A percentile compares a stretch with the other conserved stretches of the same genome.
Conservation (phyloP, 2,888 invertebrate species). For the Eupithecia tripunctaria region DNA sequence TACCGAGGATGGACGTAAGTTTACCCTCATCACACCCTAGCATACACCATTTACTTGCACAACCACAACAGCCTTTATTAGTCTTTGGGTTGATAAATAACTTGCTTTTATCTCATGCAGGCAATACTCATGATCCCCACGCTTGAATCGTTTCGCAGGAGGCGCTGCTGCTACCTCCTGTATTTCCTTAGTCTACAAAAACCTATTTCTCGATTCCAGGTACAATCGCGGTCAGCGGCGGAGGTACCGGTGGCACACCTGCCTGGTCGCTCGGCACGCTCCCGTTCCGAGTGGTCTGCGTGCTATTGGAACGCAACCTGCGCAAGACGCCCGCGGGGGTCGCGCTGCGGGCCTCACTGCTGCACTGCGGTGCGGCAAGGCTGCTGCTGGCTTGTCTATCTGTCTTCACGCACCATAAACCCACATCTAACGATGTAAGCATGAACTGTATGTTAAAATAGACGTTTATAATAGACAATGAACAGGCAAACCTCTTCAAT, state of each 20-base stretch:
- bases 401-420: constrained; percentile 93
- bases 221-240: constrained; percentile 67
- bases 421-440: constrained; percentile 72
- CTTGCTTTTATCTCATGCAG: too few relatives aligned
- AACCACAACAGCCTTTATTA: too few relatives aligned
- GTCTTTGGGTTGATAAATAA: too few relatives aligned
- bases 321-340: constrained; percentile 87
- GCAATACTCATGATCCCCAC: too few relatives aligned
- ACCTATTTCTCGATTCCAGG: constrained; percentile 50
- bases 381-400: constrained; percentile 94
- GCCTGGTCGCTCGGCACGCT: constrained; percentile 82
- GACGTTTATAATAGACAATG: too few relatives aligned
- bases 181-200: not conserved
- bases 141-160: too few relatives aligned
- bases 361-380: constrained; percentile 93
- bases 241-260: constrained; percentile 45
- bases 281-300: constrained; percentile 91
- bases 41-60: too few relatives aligned
- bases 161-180: too few relatives aligned
- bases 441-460: not conserved
- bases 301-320: constrained; percentile 92
- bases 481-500: too few relatives aligned
- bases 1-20: constrained; percentile 94
- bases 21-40: not conserved
- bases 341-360: constrained; percentile 86